phyloP scores from a whole-genome alignment of 2,888 invertebrate species.

The Eutolmus rufibarbis region DNA sequence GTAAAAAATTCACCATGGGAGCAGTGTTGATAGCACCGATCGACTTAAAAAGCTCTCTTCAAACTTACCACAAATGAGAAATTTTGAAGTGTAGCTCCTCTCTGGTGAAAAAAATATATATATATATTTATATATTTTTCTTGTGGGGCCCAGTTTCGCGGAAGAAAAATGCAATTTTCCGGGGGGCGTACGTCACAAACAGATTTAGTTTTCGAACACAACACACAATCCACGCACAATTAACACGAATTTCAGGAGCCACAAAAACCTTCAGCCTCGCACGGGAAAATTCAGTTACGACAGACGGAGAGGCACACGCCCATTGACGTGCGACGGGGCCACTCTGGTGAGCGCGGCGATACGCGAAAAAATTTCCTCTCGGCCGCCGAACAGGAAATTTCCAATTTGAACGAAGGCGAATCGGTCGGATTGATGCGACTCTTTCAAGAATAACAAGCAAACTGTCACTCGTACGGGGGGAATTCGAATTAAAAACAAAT shows the following conservation, averaged over 20 bases:
- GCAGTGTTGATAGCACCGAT: background rate
- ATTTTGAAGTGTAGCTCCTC: background rate
- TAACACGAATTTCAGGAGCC: background rate
- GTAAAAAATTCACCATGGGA: background rate
- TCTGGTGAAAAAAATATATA: background rate
- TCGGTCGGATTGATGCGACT: background rate
- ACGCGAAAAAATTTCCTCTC: background rate
- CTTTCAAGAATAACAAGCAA: background rate
- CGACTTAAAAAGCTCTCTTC: background rate
- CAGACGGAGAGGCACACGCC: constrained; percentile 22
- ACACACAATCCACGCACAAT: background rate
- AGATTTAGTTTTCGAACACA: background rate
- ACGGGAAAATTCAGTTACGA: constrained; percentile 25
- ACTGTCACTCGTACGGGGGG: background rate
- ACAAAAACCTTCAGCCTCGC: background rate
- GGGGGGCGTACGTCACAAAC: background rate
- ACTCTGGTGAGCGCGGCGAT: background rate
- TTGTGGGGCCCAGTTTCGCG: background rate
- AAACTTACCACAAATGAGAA: constrained; percentile 26
- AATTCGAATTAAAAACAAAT: background rate
- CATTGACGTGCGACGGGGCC: constrained; percentile 26
- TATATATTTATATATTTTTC: background rate
- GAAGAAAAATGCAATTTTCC: background rate
- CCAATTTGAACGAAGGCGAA: background rate
- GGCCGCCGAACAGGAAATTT: background rate